phyloP scores from a whole-genome alignment of 1,140 invertebrate species.

The Trichonephila clavata region DNA sequence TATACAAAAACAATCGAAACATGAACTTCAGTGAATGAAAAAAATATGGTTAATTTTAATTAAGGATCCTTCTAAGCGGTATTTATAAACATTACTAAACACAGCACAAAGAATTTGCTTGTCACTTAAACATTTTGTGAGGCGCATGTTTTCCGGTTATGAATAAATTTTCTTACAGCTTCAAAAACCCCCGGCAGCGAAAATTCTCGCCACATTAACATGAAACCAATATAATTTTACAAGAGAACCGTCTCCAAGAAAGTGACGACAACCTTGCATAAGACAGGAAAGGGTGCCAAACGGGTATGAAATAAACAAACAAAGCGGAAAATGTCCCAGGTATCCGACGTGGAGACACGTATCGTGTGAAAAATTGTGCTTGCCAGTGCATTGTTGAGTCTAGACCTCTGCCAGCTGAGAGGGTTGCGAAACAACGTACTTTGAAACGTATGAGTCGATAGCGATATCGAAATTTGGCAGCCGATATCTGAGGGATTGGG shows the following conservation, averaged over 20 bases:
- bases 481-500: background rate
- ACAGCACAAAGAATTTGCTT: too few species aligned
- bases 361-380: constrained; percentile 9
- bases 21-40: too few species aligned
- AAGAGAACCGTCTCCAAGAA: background rate
- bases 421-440: background rate
- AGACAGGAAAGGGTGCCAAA: too few species aligned
- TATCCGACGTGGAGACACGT: background rate
- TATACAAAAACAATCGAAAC: too few species aligned
- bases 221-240: too few species aligned
- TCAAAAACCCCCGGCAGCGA: background rate
- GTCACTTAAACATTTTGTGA: too few species aligned
- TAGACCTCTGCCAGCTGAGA: background rate
- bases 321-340: background rate
- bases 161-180: too few species aligned
- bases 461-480: background rate
- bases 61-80: background rate
- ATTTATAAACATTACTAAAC: background rate
- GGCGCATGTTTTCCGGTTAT: too few species aligned
- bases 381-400: constrained; percentile 15
- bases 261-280: background rate
- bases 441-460: background rate
- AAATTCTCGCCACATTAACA: background rate
- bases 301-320: background rate
- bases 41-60: too few species aligned